Conservation (phyloP, 2,113 vertebrate species). For the Paralichthys olivaceus region DNA sequence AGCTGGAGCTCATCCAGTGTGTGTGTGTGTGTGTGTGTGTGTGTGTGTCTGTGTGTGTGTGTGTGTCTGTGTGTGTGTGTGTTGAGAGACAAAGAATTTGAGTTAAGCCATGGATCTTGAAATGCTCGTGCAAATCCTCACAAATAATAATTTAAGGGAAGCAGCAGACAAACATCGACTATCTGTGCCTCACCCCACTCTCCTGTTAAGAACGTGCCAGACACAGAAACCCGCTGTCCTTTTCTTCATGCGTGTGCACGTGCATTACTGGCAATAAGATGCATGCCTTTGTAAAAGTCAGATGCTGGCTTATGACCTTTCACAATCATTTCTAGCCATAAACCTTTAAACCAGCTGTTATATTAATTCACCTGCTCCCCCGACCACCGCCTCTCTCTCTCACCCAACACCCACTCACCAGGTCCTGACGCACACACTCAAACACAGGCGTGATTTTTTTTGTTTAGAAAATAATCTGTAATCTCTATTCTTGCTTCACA, state of each 20-base stretch:
- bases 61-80: background rate
- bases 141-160: constrained; percentile 38
- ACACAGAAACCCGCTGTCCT: background rate
- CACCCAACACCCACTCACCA: background rate
- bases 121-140: constrained; percentile 34
- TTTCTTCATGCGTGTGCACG: background rate
- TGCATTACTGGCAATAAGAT: constrained; percentile 31
- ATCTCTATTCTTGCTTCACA: background rate
- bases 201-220: constrained; percentile 11
- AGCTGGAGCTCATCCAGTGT: constrained; percentile 56
- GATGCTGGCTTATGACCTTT: constrained; percentile 65
- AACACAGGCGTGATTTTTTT: background rate
- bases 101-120: constrained; percentile 24
- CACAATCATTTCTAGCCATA: constrained; percentile 52
- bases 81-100: background rate
- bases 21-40: constrained; percentile 17
- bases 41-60: constrained; percentile 11
- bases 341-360: constrained; percentile 56
- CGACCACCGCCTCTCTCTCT: background rate
- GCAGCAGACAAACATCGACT: constrained; percentile 12
- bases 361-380: constrained; percentile 58
- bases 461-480: background rate
- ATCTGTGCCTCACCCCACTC: background rate
- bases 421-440: background rate
- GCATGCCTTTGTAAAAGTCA: constrained; percentile 68